These are phyloP conservation scores for Ginglymostoma cirratum DNA, from an alignment of 2,113 vertebrate genomes.

Conservation along the genomic window DNA sequence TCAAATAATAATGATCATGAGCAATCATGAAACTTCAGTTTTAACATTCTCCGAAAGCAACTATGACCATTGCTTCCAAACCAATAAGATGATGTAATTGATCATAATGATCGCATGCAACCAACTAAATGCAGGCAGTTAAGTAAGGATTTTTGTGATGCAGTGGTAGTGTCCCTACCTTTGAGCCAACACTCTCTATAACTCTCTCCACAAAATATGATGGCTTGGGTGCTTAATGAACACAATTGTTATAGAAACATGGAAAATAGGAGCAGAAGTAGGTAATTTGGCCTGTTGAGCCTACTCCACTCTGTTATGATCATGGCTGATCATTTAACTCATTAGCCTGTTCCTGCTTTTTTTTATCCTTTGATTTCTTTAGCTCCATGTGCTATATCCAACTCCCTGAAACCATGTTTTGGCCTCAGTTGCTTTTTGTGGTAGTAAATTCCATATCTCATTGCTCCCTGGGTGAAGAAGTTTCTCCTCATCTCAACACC, in stretches of 20 bases:
- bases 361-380: too few species aligned
- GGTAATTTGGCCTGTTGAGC: too few species aligned
- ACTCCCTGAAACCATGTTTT: too few species aligned
- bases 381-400: too few species aligned
- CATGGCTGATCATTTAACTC: too few species aligned
- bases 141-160: neutral
- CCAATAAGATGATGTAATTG: neutral
- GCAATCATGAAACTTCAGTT: neutral
- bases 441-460: too few species aligned
- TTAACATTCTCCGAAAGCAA: neutral
- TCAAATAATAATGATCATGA: neutral
- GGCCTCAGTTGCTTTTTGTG: too few species aligned
- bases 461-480: too few species aligned
- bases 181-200: neutral
- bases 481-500: too few species aligned
- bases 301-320: too few species aligned
- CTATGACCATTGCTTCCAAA: neutral
- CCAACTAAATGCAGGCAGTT: slow-evolving; percentile 4
- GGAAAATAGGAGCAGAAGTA: too few species aligned
- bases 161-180: neutral
- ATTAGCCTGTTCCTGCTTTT: too few species aligned
- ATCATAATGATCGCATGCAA: neutral
- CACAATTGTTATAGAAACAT: neutral
- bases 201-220: neutral
- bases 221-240: neutral